Evolutionary conservation across 1,140 invertebrate genomes (phyloP).

Genomic region (Drosophila lini): DNA sequence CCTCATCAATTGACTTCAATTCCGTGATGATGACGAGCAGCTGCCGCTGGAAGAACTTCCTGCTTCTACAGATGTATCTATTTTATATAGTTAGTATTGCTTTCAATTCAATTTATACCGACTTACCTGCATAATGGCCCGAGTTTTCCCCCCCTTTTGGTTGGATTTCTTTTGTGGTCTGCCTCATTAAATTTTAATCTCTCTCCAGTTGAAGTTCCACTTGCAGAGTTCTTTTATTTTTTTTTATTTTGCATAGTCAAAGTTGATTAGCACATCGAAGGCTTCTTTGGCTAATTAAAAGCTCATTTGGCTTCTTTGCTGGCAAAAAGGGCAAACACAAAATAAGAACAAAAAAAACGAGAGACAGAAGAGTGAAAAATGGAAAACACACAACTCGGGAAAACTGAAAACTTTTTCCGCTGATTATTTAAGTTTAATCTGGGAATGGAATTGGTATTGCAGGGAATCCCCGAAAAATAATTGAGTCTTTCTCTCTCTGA

Average conservation of each 20-base stretch:
- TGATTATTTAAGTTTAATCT: conserved; percentile 51
- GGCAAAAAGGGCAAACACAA: too few relatives aligned
- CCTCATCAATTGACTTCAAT: conserved; percentile 58
- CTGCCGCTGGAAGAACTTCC: conserved; percentile 32
- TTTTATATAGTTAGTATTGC: not conserved
- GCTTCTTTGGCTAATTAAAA: conserved; percentile 60
- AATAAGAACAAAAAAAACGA: not conserved
- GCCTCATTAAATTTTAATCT: conserved; percentile 45
- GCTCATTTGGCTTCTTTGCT: conserved; percentile 51
- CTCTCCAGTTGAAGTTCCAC: conserved; percentile 3
- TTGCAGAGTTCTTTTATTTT: not conserved
- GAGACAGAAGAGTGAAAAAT: not conserved
- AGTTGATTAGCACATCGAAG: conserved; percentile 55
- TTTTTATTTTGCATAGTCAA: conserved; percentile 34
- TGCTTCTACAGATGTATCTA: conserved; percentile 8
- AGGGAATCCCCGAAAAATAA: conserved; percentile 30
- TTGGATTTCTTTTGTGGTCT: conserved; percentile 36
- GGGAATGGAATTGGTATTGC: not conserved
- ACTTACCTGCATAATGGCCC: conserved; percentile 2
- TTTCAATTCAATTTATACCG: not conserved
- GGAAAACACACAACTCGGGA: conserved; percentile 1
- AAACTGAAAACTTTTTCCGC: conserved; percentile 27
- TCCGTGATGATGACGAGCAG: conserved; percentile 40
- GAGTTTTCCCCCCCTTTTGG: not conserved
- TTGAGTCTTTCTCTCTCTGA: conserved; percentile 28